phyloP scores from a whole-genome alignment of 2,888 invertebrate species.

The Hyppa rectilinea region DNA sequence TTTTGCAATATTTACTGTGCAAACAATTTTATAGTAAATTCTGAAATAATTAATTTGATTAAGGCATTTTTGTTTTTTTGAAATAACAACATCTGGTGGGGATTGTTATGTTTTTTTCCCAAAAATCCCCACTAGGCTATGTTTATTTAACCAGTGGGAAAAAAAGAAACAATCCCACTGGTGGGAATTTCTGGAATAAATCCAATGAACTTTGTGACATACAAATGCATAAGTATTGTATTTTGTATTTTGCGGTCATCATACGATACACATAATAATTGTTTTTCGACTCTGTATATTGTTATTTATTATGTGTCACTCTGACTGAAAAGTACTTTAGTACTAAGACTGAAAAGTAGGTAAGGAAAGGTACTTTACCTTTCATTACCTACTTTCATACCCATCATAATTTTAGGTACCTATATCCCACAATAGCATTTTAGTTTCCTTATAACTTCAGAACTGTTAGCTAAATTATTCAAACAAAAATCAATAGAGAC shows the following conservation, averaged over 20 bases:
- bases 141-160: too few species aligned
- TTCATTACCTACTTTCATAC: not conserved
- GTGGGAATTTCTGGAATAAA: too few species aligned
- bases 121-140: too few species aligned
- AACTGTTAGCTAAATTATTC: conserved; percentile 27
- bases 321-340: not conserved
- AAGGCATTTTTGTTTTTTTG: too few species aligned
- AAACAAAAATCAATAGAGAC: conserved; percentile 29
- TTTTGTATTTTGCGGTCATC: not conserved
- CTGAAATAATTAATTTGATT: too few species aligned
- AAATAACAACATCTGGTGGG: too few species aligned
- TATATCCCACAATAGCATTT: not conserved
- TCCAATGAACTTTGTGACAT: too few species aligned
- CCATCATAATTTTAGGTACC: not conserved
- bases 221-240: too few species aligned
- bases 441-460: not conserved
- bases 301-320: conserved; percentile 14
- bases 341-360: not conserved
- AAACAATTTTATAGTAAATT: too few species aligned
- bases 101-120: too few species aligned
- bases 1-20: too few species aligned
- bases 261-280: not conserved
- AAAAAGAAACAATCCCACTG: too few species aligned
- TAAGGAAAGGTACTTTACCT: not conserved
- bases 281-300: not conserved